Evolutionary conservation across 2,113 vertebrate genomes (phyloP), one percentile per base, ranked within the genome.

Genomic region (Etheostoma spectabile): DNA sequence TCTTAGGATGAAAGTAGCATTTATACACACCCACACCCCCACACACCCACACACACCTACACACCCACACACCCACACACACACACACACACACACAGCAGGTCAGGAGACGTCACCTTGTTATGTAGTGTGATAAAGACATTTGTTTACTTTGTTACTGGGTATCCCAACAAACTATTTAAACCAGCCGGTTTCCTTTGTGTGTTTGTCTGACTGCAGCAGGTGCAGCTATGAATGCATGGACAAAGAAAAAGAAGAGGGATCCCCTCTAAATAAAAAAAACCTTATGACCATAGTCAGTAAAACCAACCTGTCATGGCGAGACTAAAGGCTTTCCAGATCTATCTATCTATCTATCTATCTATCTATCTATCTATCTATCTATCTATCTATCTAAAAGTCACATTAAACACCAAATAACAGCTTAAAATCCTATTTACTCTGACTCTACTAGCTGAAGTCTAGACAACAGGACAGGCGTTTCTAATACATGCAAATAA

Each of bases 401-500:
- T 42, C 11, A 42, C 0, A 42, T 42, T 11, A 11, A 42, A 42
- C 48, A 49, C 18, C 16, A 16, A 65, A 65, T 30, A 27, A 49
- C 14, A 3, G 7, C 13, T 62, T 38, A 13, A 61, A 42, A 56
- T 27, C 55, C 21, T 11, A 42, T 42, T 42, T 42, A 42, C 38
- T 42, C 10, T 11, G 38, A 42, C 10, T 42, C 11, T 3, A 11
- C 38, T 42, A 42, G 38, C 10, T 24, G 3, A 5, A 21, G 15
- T 33, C 33, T 74, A 79, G 45, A 52, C 18, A 14, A 8, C 3
- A 13, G 1, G 16, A 63, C 24, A 5, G 1, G 8, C 4, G 14
- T 63, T 65, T 73, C 38, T 30, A 15, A 46, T 3, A 5, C 15
- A 90, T 83, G 88, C 88, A 91, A 91, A 91, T 74, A 30, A 76